Base-by-base conservation (phyloP, 2,888 invertebrate genomes). In the Rugalucina vietnamica region DNA sequence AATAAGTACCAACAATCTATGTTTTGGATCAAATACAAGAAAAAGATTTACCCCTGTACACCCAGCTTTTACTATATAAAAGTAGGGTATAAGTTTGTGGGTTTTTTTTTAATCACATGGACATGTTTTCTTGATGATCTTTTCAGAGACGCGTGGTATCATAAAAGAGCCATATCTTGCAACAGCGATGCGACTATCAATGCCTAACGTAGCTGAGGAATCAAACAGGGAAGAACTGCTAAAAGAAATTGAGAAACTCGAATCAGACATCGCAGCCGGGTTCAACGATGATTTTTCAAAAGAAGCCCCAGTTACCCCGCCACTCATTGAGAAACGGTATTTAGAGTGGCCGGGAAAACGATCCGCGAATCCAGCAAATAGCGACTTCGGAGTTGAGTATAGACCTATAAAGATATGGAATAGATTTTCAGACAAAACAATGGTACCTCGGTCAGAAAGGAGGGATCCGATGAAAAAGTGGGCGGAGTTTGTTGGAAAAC, bases 401-500 rank as follows among this genome's bases (percentile, higher is more conserved):
- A 39, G 34, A 8, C 65, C 65, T 5, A 14, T 36, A 32, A 73
- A 50, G 36, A 24, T 36, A 43, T 21, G 49, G 76, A 57, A 65
- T 50, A 37, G 76, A 36, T 18, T 36, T 54, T 24, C 78, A 34
- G 34, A 65, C 12, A 65, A 34, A 34, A 5, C 32, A 34, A 65
- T 34, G 4, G 34, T 10, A 1, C 21, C 18, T 65, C 34, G 18
- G 1, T 18, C 34, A 21, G 27, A 4, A 3, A 32, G 34, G 18
- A 24, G 29, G 1, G 29, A 34, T 18, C 18, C 32, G 21, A 10
- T 65, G 2, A 85, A 85, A 69, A 70, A 74, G 14, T 85, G 76
- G 60, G 34, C 65, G 12, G 85, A 82, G 60, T 85, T 85, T 70
- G 71, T 82, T n/a, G 85, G 85, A n/a, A 85, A 85, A 71, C 76